Percentiles rank a stretch among this genome's conserved stretches.
These are phyloP conservation scores for Atethmia centrago DNA, from an alignment of 2,888 invertebrate species.

Conservation along the genomic window DNA sequence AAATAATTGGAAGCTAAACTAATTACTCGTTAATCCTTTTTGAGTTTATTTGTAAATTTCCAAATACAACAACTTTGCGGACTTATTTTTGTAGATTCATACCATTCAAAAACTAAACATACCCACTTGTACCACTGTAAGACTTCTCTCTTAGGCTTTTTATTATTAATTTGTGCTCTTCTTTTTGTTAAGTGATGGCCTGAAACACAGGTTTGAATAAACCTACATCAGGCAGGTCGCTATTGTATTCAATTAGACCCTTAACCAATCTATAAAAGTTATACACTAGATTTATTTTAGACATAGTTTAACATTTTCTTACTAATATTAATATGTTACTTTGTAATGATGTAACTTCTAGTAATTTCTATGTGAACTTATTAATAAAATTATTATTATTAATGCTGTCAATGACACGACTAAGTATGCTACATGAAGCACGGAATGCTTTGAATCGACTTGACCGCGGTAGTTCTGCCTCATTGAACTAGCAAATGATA, in stretches of 20 bases:
- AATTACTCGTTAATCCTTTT: not conserved
- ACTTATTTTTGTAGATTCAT: not conserved
- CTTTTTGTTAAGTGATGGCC: too few relatives aligned
- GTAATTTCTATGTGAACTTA: too few relatives aligned
- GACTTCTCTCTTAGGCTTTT: not conserved
- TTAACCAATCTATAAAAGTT: too few relatives aligned
- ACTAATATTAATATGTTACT: too few relatives aligned
- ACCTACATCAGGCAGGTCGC: too few relatives aligned
- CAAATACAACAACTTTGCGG: not conserved
- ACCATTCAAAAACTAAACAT: not conserved
- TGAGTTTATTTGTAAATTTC: not conserved
- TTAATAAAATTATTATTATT: too few relatives aligned
- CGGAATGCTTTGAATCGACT: constrained; percentile 18
- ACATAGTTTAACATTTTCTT: too few relatives aligned
- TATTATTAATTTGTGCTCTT: not conserved
- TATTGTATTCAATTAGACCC: too few relatives aligned
- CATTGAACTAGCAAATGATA: constrained; percentile 22
- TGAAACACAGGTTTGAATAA: too few relatives aligned
- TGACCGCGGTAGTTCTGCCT: constrained; percentile 4
- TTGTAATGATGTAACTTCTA: too few relatives aligned
- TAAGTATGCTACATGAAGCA: constrained; percentile 15
- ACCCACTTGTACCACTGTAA: not conserved
- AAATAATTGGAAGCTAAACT: not conserved
- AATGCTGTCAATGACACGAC: constrained; percentile 3
- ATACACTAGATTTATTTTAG: too few relatives aligned